These are phyloP conservation scores for Leptopilina boulardi DNA, from an alignment of 1,140 invertebrate genomes.

Conservation along the genomic window DNA sequence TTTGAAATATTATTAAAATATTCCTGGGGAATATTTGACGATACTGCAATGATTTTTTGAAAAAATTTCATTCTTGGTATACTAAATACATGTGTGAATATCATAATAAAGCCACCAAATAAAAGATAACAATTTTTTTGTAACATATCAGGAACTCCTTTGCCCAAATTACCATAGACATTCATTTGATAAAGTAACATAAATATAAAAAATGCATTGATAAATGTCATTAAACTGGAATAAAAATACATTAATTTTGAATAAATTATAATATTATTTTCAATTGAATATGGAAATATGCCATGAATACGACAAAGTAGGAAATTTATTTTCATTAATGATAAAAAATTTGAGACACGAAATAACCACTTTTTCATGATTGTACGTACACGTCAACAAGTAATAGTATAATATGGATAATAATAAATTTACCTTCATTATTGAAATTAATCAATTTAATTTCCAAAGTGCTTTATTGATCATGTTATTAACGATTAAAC, in stretches of 20 bases:
- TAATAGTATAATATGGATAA: no score
- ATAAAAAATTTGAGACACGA: conserved; percentile 50
- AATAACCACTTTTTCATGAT: conserved; percentile 39
- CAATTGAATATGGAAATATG: conserved; percentile 52
- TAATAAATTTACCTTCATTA: neutral
- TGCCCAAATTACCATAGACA: conserved; percentile 36
- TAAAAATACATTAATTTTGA: conserved; percentile 32
- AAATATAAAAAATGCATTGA: conserved; percentile 27
- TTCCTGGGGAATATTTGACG: conserved; percentile 50
- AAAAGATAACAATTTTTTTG: conserved; percentile 60
- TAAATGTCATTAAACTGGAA: conserved; percentile 38
- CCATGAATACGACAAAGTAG: conserved; percentile 50
- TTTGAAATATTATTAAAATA: conserved; percentile 53
- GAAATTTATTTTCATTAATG: conserved; percentile 53
- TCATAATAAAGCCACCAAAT: conserved; percentile 37
- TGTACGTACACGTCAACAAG: neutral
- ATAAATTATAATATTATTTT: neutral
- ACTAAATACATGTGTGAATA: conserved; percentile 45
- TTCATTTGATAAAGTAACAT: conserved; percentile 55
- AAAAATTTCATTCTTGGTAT: conserved; percentile 51
- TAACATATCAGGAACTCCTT: conserved; percentile 48
- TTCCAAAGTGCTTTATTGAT: neutral
- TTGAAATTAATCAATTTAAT: neutral
- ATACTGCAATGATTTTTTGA: conserved; percentile 43
- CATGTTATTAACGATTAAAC: neutral